Percentiles rank a stretch among this genome's conserved stretches.
These are phyloP conservation scores for Verasper variegatus DNA, from an alignment of 2,113 vertebrate genomes.

Conservation along the genomic window DNA sequence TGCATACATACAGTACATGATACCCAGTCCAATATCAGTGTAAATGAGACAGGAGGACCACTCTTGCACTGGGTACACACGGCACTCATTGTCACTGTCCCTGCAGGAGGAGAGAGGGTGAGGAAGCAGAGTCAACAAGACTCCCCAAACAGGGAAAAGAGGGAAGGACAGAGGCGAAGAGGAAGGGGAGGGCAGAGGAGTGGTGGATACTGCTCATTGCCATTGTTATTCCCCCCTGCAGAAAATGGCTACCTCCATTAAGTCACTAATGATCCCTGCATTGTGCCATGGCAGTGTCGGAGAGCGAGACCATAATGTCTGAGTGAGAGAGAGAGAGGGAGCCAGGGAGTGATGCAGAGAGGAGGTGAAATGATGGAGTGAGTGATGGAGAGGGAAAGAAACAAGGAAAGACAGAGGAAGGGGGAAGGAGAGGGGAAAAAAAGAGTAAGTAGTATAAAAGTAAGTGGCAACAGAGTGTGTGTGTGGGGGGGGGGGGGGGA, in stretches of 20 bases:
- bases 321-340: conserved; percentile 31
- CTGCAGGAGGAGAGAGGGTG: conserved; percentile 41
- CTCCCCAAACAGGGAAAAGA: conserved; percentile 4
- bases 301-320: conserved; percentile 53
- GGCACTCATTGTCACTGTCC: conserved; percentile 56
- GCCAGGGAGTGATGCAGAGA: conserved; percentile 49
- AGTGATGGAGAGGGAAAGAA: conserved; percentile 61
- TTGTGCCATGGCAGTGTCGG: conserved; percentile 51
- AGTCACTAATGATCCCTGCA: conserved; percentile 76
- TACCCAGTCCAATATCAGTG: conserved; percentile 57
- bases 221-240: conserved; percentile 68
- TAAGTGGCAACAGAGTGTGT: conserved; percentile 26
- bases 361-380: conserved; percentile 66
- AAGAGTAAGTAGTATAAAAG: conserved; percentile 17
- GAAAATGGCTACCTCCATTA: conserved; percentile 78
- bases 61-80: conserved; percentile 25
- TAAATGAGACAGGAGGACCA: conserved; percentile 69
- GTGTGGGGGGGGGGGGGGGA: conserved; percentile 1
- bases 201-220: conserved; percentile 68
- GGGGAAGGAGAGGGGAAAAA: neutral
- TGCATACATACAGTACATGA: conserved; percentile 1
- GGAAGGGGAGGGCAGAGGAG: conserved; percentile 36
- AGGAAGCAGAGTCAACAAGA: conserved; percentile 52
- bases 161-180: conserved; percentile 19
- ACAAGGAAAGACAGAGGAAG: conserved; percentile 31